These are phyloP conservation scores for Dendroctonus valens DNA, from an alignment of 1,140 invertebrate genomes.

Conservation along the genomic window DNA sequence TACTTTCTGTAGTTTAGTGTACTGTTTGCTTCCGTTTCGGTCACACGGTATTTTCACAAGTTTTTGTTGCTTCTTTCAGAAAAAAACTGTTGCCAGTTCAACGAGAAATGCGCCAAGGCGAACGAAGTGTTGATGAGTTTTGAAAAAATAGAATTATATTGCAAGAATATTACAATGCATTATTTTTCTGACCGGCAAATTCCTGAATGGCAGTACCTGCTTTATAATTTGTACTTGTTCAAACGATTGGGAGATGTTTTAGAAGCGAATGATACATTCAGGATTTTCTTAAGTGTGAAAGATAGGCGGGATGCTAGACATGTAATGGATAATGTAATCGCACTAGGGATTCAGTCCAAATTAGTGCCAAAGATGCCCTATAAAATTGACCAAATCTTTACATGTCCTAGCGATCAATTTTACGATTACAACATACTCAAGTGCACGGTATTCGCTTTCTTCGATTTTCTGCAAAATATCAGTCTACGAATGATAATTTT, in stretches of 20 bases:
- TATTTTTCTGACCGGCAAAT: constrained; percentile 20
- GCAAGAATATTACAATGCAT: constrained; percentile 11
- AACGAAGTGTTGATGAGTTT: too few relatives aligned
- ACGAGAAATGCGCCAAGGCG: too few relatives aligned
- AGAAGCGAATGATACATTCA: constrained; percentile 41
- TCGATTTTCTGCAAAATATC: constrained; percentile 34
- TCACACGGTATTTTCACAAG: too few relatives aligned
- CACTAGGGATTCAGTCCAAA: constrained; percentile 63
- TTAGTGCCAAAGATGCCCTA: constrained; percentile 66
- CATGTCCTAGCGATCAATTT: constrained; percentile 43
- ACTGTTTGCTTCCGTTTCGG: too few relatives aligned
- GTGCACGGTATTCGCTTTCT: constrained; percentile 46
- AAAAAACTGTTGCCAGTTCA: too few relatives aligned
- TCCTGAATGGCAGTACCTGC: constrained; percentile 45
- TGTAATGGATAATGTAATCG: constrained; percentile 60
- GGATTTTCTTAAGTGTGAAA: constrained; percentile 56
- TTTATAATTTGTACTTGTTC: constrained; percentile 50
- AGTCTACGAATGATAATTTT: constrained; percentile 50
- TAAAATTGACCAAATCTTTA: constrained; percentile 48
- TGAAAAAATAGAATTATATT: too few relatives aligned
- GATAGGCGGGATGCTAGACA: constrained; percentile 57
- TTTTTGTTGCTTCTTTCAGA: too few relatives aligned
- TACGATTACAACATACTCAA: constrained; percentile 44
- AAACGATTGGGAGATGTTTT: constrained; percentile 37
- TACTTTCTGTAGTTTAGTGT: too few relatives aligned